These are phyloP conservation scores for Atherinosoma microstoma DNA, from an alignment of 2,797 vertebrate genomes.

Conservation along the genomic window DNA sequence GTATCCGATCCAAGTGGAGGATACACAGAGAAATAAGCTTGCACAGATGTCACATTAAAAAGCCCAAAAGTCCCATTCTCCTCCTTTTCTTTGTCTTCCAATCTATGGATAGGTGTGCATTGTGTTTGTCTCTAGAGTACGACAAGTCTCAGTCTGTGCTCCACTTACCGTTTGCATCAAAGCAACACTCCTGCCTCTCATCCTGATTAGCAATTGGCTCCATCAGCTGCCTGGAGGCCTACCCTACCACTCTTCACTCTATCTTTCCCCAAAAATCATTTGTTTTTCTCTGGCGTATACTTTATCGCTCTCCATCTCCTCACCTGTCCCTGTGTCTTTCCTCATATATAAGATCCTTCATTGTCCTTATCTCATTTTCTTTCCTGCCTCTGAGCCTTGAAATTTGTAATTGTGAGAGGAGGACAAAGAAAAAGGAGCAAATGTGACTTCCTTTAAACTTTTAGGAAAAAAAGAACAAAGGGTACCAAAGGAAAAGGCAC, in stretches of 20 bases:
- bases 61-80: constrained; percentile 59
- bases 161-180: constrained; percentile 55
- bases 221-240: constrained; percentile 12
- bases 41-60: constrained; percentile 68
- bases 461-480: constrained; percentile 38
- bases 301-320: constrained; percentile 14
- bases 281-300: constrained; percentile 2
- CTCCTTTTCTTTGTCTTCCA: constrained; percentile 55
- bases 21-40: constrained; percentile 54
- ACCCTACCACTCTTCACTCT: not conserved
- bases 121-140: constrained; percentile 35
- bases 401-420: constrained; percentile 23
- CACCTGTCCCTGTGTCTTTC: not conserved
- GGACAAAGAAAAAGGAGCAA: constrained; percentile 50
- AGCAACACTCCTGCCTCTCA: constrained; percentile 52
- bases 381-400: constrained; percentile 19
- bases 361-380: constrained; percentile 25
- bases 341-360: constrained; percentile 10
- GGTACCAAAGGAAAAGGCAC: constrained; percentile 50
- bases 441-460: constrained; percentile 62
- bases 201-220: constrained; percentile 54
- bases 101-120: constrained; percentile 24
- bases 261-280: constrained; percentile 1
- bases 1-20: constrained; percentile 60
- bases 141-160: constrained; percentile 36